Evolutionary conservation across 2,888 invertebrate genomes (phyloP), one percentile per base, ranked within the genome.

Genomic region (Orchestes rusci): DNA sequence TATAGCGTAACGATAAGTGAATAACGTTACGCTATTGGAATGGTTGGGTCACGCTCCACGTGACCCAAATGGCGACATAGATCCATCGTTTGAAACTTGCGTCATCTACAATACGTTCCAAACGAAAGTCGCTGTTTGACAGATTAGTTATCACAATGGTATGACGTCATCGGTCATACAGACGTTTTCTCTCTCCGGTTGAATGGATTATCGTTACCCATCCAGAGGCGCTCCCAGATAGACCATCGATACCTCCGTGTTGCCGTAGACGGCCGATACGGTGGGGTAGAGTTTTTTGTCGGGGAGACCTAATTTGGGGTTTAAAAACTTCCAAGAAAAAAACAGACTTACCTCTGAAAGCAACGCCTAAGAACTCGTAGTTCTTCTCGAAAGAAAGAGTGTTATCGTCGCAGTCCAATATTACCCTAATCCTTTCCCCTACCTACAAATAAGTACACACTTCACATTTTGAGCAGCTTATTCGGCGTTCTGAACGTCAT

Each of bases 181-280:
- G n/a, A n/a, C n/a, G n/a, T n/a, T n/a, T n/a, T n/a, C n/a, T n/a
- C 10, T 23, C 10, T 23, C 23, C 10, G 23, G 23, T 23, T 23
- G 10, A 23, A 23, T 23, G 7, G 23, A 7, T 7, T 23, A 23
- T 23, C 23, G 23, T 84, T 82, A 93, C 72, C 95, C 95, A 78
- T 95, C 94, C 62, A 93, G 70, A n/a, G 97, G 96, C 53, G 87
- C 84, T 53, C 97, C 97, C 59, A 95, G 73, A 70, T 99, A 99
- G 31, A 96, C 92, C 95, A 99, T 96, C 27, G 96, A 94, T 29
- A 99, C 94, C 77, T 99, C 96, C 35, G 96, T 97, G 67, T 99
- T 97, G 48, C 97, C 97, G 73, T 97, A 99, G 8, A 99, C 97
- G 48, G 96, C 96, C 36, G 96, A 95, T 39, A 96, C 90, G 48